Base-by-base conservation (phyloP, 2,888 invertebrate genomes). In the Zelleria hepariella region DNA sequence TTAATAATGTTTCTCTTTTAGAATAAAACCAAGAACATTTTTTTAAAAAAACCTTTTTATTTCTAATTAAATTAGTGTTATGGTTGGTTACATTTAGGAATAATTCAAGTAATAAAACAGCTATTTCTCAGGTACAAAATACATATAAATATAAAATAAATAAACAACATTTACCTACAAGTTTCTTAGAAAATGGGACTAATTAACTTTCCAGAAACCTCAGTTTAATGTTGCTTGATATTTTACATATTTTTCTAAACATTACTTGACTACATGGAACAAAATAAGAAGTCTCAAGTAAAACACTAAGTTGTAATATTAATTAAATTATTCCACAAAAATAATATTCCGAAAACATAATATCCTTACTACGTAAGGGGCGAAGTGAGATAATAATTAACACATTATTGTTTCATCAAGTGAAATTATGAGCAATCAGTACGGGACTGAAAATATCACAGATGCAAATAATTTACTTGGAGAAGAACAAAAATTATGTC, bases 401-500 rank as follows among this genome's bases (percentile, higher is more conserved):
- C 48, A 26, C 54, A 21, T 26, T 49, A 48, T 57, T 64, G 64
- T 62, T 62, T 62, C 67, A 59, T 53, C 57, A 70, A 78, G 79
- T 77, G 78, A 82, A 74, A 70, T 73, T 73, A 77, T 74, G 66
- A 75, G 76, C 80, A 78, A 73, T 79, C 82, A 86, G 83, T 72
- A 78, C 68, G 55, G 71, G 73, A 86, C 84, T 84, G 81, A 77
- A 74, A 82, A 82, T 88, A 88, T 87, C 87, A 87, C 87, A 87
- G 86, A 79, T 80, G 78, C 78, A 77, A 75, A 79, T 73, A 78
- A 77, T 73, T 71, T 74, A 70, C 72, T 69, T n/a, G n/a, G n/a
- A n/a, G 73, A 71, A 74, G 70, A 60, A 42, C 8, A 52, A 58
- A 27, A 27, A 52, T 42, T 1, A 42, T 10, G 32, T 15, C 32